A percentile compares a stretch with the other conserved stretches of the same genome.
Conservation (phyloP, 2,888 invertebrate genomes). For the Pheosia gnoma region DNA sequence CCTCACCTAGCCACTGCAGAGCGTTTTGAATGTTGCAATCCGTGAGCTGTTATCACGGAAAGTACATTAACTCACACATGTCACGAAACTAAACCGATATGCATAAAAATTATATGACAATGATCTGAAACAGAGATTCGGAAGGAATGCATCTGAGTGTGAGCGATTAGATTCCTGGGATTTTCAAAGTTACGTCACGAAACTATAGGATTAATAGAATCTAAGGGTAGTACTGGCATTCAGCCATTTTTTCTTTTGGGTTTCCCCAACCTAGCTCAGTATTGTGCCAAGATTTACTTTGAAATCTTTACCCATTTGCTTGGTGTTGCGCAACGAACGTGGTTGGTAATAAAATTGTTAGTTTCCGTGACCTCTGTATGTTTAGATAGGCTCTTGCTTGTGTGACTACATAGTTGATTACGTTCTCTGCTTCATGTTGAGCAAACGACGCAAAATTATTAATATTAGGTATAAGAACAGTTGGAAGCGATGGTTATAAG, state of each 20-base stretch:
- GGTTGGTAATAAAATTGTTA: constrained; percentile 2
- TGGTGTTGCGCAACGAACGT: neutral
- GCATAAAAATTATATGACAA: constrained; percentile 24
- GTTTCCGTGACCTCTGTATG: constrained; percentile 4
- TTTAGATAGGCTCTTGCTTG: neutral
- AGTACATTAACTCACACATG: constrained; percentile 29
- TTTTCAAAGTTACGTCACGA: neutral
- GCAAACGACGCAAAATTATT: neutral
- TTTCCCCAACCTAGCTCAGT: neutral
- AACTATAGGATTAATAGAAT: neutral
- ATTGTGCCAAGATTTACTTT: constrained; percentile 1
- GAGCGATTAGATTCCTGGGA: neutral
- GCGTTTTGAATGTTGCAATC: constrained; percentile 31
- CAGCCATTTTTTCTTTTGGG: constrained; percentile 1
- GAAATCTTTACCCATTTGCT: neutral
- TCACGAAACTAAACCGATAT: constrained; percentile 35
- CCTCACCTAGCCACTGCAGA: constrained; percentile 12
- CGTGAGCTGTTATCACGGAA: constrained; percentile 34
- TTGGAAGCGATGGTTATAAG: neutral
- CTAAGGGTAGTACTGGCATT: neutral
- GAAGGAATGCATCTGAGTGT: constrained; percentile 4
- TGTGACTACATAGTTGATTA: constrained; percentile 2
- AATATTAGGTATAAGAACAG: neutral
- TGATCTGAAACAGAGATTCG: constrained; percentile 33
- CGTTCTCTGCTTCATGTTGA: constrained; percentile 1